A percentile compares a stretch with the other conserved stretches of the same genome.
Conservation (phyloP, 2,888 invertebrate genomes). For the Meteorus colon region DNA sequence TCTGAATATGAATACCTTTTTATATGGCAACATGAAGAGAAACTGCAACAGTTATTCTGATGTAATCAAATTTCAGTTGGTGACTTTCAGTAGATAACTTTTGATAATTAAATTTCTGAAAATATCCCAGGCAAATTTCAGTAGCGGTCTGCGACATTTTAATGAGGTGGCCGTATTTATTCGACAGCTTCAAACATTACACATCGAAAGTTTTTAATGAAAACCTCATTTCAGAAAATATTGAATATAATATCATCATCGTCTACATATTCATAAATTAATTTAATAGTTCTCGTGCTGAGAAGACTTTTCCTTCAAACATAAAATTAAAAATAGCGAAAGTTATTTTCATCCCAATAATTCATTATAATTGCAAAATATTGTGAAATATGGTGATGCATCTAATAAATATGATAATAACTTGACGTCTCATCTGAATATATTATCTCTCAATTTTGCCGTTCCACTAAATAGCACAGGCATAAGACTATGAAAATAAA, state of each 20-base stretch:
- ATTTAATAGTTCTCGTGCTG: not conserved
- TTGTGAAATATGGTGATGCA: slow-evolving; percentile 49
- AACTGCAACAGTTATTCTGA: too few species aligned
- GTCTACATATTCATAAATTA: not conserved
- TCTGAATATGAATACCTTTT: too few species aligned
- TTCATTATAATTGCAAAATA: slow-evolving; percentile 50
- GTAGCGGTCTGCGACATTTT: not conserved
- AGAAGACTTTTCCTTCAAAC: not conserved
- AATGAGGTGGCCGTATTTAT: not conserved
- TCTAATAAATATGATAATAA: slow-evolving; percentile 50
- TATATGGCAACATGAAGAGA: too few species aligned
- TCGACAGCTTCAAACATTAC: not conserved
- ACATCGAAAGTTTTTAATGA: not conserved
- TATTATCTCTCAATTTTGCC: not conserved
- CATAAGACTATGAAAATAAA: not conserved
- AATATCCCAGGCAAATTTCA: not conserved
- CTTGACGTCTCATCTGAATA: not conserved
- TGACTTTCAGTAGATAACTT: not conserved
- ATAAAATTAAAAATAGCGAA: not conserved
- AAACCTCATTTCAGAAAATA: not conserved
- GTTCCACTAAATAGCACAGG: not conserved
- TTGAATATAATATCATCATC: not conserved
- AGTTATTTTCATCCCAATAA: not conserved
- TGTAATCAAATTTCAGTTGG: too few species aligned
- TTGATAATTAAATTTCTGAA: not conserved